These are phyloP conservation scores for Epirrita christyi DNA, from an alignment of 2,888 invertebrate genomes.

Conservation along the genomic window DNA sequence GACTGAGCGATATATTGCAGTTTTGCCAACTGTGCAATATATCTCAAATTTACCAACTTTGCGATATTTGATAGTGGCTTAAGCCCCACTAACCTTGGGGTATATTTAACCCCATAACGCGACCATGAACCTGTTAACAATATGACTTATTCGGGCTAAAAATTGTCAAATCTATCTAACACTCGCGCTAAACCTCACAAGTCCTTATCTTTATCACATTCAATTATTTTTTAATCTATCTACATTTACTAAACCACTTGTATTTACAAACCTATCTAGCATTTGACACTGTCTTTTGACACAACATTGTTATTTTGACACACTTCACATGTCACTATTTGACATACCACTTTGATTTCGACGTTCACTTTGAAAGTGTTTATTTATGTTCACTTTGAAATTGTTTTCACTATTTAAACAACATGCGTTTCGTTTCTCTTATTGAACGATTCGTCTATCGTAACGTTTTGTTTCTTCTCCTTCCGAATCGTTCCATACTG, in stretches of 20 bases:
- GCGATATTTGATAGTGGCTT: too few species aligned
- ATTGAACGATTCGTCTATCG: conserved; percentile 77
- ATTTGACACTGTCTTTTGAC: conserved; percentile 34
- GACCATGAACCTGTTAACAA: conserved; percentile 31
- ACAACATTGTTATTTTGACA: conserved; percentile 34
- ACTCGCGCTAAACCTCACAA: conserved; percentile 48
- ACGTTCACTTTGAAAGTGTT: conserved; percentile 3
- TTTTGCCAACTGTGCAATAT: too few species aligned
- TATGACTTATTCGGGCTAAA: conserved; percentile 39
- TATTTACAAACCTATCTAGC: conserved; percentile 62
- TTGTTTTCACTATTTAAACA: conserved; percentile 49
- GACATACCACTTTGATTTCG: conserved; percentile 10
- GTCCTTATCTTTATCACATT: conserved; percentile 68
- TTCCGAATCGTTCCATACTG: conserved; percentile 82
- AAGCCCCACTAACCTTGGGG: not conserved
- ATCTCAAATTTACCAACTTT: too few species aligned
- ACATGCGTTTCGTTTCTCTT: conserved; percentile 77
- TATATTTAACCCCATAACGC: conserved; percentile 9
- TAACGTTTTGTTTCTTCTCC: conserved; percentile 81
- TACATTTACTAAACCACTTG: conserved; percentile 68
- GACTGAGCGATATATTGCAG: too few species aligned
- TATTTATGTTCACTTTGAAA: conserved; percentile 15
- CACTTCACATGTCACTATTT: conserved; percentile 21
- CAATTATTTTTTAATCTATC: conserved; percentile 74
- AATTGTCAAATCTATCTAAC: conserved; percentile 52